Conservation (phyloP, 2,113 vertebrate genomes). For the Saguinus midas region DNA sequence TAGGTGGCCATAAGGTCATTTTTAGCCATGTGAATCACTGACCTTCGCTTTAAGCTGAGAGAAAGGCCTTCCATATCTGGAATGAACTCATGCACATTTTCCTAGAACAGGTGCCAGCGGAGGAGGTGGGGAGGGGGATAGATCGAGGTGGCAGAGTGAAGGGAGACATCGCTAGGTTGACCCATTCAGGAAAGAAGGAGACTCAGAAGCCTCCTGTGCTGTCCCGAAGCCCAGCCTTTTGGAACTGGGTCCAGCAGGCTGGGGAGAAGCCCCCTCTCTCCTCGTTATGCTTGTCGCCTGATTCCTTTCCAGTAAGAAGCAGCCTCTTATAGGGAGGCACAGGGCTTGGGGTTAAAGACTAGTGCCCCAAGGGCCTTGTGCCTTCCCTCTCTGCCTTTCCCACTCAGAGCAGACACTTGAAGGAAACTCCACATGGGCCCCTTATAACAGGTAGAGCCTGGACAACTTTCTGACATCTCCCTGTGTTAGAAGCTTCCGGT, state of each 20-base stretch:
- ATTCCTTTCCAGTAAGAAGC: neutral
- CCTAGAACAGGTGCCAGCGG: neutral
- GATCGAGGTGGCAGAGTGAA: neutral
- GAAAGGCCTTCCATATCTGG: neutral
- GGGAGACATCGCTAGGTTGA: too few species aligned
- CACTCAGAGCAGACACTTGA: neutral
- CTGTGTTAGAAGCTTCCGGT: neutral
- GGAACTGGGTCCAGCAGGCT: neutral
- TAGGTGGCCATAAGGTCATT: slow-evolving; percentile 36
- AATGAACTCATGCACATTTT: neutral
- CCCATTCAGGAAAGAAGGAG: neutral
- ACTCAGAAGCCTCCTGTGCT: neutral
- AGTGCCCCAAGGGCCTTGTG: neutral
- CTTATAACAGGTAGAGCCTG: neutral
- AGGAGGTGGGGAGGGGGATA: neutral
- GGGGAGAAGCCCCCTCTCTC: neutral
- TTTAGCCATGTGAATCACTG: slow-evolving; percentile 59
- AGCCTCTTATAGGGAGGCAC: neutral
- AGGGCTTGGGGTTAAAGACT: neutral
- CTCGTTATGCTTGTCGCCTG: neutral
- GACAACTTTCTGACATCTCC: neutral
- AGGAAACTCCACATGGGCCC: neutral
- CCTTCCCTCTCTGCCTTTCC: neutral
- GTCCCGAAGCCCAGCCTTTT: neutral
- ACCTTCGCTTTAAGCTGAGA: slow-evolving; percentile 42